phyloP scores from a whole-genome alignment of 2,113 vertebrate species.

The Pygathrix nemaeus region DNA sequence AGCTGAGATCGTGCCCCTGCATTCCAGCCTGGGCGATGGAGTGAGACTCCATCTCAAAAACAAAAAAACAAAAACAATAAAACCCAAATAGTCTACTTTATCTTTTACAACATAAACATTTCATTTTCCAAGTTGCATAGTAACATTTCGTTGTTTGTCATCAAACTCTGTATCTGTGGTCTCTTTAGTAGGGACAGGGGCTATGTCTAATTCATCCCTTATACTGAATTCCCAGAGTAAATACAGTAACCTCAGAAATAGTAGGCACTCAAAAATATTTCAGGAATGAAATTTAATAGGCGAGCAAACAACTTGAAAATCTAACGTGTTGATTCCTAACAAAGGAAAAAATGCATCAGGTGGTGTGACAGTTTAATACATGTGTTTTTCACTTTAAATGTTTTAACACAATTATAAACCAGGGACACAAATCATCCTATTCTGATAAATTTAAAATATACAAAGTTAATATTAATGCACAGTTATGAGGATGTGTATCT shows the following conservation, averaged over 20 bases:
- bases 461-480: constrained; percentile 5
- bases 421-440: neutral
- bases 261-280: neutral
- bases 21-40: too few relatives aligned
- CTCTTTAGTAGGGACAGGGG: neutral
- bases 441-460: neutral
- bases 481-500: neutral
- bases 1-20: too few relatives aligned
- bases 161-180: neutral
- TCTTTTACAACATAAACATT: neutral
- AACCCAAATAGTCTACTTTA: neutral
- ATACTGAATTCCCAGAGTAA: neutral
- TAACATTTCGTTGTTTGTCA: neutral
- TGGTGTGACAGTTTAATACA: neutral
- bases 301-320: constrained; percentile 18
- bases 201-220: neutral
- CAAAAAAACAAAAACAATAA: neutral
- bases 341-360: constrained; percentile 4
- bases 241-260: neutral
- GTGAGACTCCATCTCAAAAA: too few relatives aligned
- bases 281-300: neutral
- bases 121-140: neutral
- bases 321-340: neutral
- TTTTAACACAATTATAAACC: constrained; percentile 18
- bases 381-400: constrained; percentile 14